Conservation (phyloP, 2,888 invertebrate species). For the Agrochola circellaris region DNA sequence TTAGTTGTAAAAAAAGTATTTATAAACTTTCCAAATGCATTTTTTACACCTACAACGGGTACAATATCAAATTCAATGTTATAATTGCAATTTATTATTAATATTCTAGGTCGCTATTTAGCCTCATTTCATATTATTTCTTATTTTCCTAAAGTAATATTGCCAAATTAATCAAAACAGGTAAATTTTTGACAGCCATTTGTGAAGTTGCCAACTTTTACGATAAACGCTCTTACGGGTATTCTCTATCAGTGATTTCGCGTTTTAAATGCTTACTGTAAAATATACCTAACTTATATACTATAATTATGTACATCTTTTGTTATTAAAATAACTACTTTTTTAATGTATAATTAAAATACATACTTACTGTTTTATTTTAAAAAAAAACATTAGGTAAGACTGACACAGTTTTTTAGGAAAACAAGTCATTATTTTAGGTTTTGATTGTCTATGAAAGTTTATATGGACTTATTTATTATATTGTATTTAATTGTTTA, state of each 20-base stretch:
- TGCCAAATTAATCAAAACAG: no score
- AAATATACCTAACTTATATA: conserved; percentile 40
- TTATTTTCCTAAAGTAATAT: no score
- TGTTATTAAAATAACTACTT: conserved; percentile 55
- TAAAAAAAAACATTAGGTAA: not conserved
- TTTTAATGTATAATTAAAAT: conserved; percentile 51
- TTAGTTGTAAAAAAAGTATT: no score
- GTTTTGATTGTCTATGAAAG: not conserved
- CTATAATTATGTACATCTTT: conserved; percentile 64
- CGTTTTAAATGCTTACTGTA: conserved; percentile 28
- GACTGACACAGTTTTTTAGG: conserved; percentile 14
- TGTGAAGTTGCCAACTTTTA: no score
- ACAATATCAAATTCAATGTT: no score
- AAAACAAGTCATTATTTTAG: not conserved
- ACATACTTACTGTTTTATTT: conserved; percentile 32
- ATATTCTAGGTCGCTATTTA: no score
- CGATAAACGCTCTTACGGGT: no score
- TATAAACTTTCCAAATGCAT: no score
- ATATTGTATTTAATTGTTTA: not conserved
- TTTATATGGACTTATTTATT: not conserved
- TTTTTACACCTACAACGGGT: no score
- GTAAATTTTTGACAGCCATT: no score
- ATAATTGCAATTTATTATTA: no score
- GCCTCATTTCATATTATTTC: no score
- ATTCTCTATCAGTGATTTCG: conserved; percentile 6